A percentile compares a stretch with the other conserved stretches of the same genome.
phyloP scores from a whole-genome alignment of 2,888 invertebrate genomes.

The Acleris sparsana region DNA sequence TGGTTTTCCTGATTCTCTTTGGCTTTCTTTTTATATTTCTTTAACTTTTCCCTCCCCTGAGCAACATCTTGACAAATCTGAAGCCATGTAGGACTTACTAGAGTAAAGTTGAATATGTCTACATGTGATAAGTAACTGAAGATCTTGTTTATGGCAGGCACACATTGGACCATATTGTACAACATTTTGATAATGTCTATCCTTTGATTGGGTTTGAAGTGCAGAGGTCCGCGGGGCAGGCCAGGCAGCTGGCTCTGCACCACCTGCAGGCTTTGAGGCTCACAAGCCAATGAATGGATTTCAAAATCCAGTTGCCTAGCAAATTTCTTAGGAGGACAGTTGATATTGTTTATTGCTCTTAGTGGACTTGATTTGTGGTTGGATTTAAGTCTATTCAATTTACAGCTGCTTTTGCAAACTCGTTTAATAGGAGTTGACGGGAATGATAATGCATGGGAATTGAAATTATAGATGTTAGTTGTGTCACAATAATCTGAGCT shows the following conservation, averaged over 20 bases:
- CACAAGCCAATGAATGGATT: constrained; percentile 70
- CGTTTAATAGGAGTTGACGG: constrained; percentile 75
- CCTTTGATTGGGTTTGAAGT: constrained; percentile 67
- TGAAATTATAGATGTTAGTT: constrained; percentile 42
- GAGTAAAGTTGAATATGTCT: constrained; percentile 69
- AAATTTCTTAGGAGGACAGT: constrained; percentile 60
- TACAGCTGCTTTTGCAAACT: constrained; percentile 60
- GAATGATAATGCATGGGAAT: constrained; percentile 55
- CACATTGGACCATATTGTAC: constrained; percentile 51
- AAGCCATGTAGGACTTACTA: constrained; percentile 69
- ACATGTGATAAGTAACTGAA: constrained; percentile 65
- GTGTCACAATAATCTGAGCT: constrained; percentile 37
- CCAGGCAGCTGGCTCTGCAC: constrained; percentile 47
- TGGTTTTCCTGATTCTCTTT: constrained; percentile 71
- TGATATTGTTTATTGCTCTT: constrained; percentile 32
- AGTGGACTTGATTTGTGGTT: constrained; percentile 37
- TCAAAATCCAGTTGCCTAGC: constrained; percentile 66
- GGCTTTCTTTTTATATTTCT: constrained; percentile 55
- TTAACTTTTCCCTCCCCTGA: constrained; percentile 56
- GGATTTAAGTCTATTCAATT: constrained; percentile 44
- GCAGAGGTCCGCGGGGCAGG: constrained; percentile 49
- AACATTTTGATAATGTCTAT: constrained; percentile 71
- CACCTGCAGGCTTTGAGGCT: constrained; percentile 57
- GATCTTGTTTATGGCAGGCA: constrained; percentile 66
- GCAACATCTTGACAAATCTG: constrained; percentile 62